Conservation (phyloP, 2,797 vertebrate genomes). For the Decapterus maruadsi region DNA sequence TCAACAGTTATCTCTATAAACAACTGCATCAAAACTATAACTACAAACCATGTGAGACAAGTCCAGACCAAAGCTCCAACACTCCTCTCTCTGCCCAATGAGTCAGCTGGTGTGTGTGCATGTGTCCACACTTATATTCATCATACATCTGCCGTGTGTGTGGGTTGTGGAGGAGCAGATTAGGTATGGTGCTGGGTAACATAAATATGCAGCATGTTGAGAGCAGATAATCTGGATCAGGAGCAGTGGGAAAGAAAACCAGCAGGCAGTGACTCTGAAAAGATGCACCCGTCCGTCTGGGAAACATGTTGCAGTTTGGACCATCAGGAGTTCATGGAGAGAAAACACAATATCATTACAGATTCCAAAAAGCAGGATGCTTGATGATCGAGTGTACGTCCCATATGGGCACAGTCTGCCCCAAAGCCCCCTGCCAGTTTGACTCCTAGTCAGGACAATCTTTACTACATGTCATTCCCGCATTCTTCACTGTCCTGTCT, state of each 20-base stretch:
- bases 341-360: neutral
- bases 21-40: too few relatives aligned
- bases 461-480: too few relatives aligned
- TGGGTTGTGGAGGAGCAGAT: constrained; percentile 42
- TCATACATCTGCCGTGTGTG: neutral
- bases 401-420: too few relatives aligned
- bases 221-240: constrained; percentile 52
- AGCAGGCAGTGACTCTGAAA: constrained; percentile 42
- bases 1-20: too few relatives aligned
- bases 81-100: too few relatives aligned
- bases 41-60: neutral
- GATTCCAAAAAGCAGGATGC: neutral
- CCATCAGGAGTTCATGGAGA: neutral
- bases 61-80: too few relatives aligned
- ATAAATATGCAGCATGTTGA: constrained; percentile 41
- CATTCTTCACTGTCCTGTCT: too few relatives aligned
- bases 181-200: constrained; percentile 43
- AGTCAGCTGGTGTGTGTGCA: too few relatives aligned
- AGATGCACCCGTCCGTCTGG: constrained; percentile 4
- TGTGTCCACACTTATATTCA: too few relatives aligned
- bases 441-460: too few relatives aligned
- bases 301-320: constrained; percentile 3
- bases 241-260: constrained; percentile 31
- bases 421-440: too few relatives aligned
- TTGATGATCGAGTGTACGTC: too few relatives aligned